These are phyloP conservation scores for Tapirus terrestris DNA, from an alignment of 2,113 vertebrate species.

Conservation along the genomic window DNA sequence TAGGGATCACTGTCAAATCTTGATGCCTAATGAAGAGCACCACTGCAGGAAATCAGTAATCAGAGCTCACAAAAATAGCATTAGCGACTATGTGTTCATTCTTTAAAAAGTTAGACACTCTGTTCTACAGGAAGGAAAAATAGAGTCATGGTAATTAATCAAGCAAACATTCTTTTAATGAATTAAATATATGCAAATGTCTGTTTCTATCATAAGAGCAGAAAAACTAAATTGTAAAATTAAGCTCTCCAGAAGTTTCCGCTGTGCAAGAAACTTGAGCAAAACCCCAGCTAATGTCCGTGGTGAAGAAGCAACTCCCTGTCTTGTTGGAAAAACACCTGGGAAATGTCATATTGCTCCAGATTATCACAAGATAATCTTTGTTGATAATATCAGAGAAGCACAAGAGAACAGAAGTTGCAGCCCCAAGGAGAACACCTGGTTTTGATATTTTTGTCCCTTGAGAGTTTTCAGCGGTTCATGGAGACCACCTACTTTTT, in stretches of 20 bases:
- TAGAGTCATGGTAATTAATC: neutral
- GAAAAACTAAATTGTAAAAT: neutral
- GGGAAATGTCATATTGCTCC: neutral
- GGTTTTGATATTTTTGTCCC: neutral
- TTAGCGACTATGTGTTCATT: neutral
- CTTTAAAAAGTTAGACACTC: neutral
- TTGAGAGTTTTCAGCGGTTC: neutral
- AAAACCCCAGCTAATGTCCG: neutral
- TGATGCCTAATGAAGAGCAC: neutral
- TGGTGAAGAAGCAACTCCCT: neutral
- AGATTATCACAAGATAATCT: too few relatives aligned
- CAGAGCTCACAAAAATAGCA: neutral
- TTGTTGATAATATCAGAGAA: neutral
- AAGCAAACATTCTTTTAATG: neutral
- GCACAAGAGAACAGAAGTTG: neutral
- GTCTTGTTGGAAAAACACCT: neutral
- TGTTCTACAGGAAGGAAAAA: neutral
- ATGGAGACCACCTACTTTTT: neutral
- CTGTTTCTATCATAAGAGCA: neutral
- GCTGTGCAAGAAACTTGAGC: neutral
- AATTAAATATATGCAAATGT: neutral
- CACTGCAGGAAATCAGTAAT: neutral
- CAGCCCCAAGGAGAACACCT: neutral
- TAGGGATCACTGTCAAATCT: neutral
- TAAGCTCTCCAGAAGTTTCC: neutral